Evolutionary conservation across 2,888 invertebrate species (phyloP).

Genomic region (Euzophera pinguis): DNA sequence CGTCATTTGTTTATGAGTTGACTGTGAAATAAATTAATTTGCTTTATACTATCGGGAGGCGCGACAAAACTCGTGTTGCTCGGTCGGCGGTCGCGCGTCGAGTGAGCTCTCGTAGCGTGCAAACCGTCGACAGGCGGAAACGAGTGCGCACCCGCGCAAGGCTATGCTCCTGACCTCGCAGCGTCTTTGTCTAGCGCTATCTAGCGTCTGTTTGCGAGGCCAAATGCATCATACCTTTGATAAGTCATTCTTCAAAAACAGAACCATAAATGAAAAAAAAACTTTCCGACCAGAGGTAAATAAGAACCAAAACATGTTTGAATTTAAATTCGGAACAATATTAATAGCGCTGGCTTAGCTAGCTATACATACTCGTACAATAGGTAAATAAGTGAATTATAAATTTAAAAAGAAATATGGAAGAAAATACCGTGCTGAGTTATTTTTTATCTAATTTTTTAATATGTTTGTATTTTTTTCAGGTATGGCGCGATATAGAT

Average conservation of each 20-base stretch:
- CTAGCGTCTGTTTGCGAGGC: slow-evolving; percentile 77
- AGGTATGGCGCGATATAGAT: slow-evolving; percentile 63
- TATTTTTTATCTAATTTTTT: no score
- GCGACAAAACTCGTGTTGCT: slow-evolving; percentile 31
- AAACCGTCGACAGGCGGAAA: slow-evolving; percentile 67
- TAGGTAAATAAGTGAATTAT: slow-evolving; percentile 28
- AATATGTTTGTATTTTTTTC: slow-evolving; percentile 25
- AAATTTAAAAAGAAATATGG: no score
- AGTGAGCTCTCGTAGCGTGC: slow-evolving; percentile 43
- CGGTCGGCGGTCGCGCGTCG: slow-evolving; percentile 40
- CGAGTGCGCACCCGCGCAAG: slow-evolving; percentile 74
- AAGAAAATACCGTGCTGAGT: no score
- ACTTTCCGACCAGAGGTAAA: slow-evolving; percentile 52
- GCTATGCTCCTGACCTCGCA: slow-evolving; percentile 79
- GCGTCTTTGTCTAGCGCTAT: slow-evolving; percentile 78
- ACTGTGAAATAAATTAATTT: slow-evolving; percentile 33
- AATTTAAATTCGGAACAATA: neutral
- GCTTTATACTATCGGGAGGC: neutral
- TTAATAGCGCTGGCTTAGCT: neutral
- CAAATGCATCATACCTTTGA: slow-evolving; percentile 75
- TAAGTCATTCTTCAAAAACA: slow-evolving; percentile 44
- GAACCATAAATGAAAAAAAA: slow-evolving; percentile 21
- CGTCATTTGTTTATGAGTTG: slow-evolving; percentile 12
- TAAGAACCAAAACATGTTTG: neutral
- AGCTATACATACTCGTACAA: no score